phyloP scores from a whole-genome alignment of 2,797 vertebrate species.

The Catharus ustulatus region DNA sequence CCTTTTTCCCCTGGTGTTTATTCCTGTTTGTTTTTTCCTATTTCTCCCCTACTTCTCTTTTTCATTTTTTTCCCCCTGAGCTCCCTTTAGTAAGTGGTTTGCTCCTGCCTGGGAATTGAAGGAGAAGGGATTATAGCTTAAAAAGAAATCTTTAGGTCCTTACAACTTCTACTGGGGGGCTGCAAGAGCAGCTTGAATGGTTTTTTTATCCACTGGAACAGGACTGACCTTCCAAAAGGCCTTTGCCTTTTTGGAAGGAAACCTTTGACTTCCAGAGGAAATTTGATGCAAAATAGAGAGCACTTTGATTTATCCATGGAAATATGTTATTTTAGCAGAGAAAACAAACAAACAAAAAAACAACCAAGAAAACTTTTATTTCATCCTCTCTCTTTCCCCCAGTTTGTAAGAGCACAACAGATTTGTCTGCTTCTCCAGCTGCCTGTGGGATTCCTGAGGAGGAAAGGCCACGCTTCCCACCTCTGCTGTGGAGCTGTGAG shows the following conservation, averaged over 20 bases:
- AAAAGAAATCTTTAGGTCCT: background rate
- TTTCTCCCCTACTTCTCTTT: background rate
- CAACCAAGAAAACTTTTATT: background rate
- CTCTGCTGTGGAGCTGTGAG: background rate
- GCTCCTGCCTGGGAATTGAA: background rate
- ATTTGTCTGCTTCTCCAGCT: background rate
- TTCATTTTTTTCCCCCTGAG: accelerated
- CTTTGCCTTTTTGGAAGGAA: background rate
- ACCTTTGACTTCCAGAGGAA: background rate
- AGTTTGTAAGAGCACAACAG: background rate
- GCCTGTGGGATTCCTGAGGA: background rate
- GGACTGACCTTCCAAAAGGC: background rate
- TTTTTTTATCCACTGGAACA: accelerated
- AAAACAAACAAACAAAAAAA: background rate
- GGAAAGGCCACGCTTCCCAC: background rate
- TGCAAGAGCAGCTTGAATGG: background rate
- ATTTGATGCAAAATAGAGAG: background rate
- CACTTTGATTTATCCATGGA: accelerated
- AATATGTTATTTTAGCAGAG: background rate
- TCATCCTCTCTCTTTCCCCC: accelerated
- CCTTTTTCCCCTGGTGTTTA: accelerated
- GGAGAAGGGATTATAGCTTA: background rate
- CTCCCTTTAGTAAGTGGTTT: background rate
- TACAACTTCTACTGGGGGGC: background rate
- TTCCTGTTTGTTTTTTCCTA: background rate